These are phyloP conservation scores for Lerista edwardsae DNA, from an alignment of 2,797 vertebrate genomes.

Conservation along the genomic window DNA sequence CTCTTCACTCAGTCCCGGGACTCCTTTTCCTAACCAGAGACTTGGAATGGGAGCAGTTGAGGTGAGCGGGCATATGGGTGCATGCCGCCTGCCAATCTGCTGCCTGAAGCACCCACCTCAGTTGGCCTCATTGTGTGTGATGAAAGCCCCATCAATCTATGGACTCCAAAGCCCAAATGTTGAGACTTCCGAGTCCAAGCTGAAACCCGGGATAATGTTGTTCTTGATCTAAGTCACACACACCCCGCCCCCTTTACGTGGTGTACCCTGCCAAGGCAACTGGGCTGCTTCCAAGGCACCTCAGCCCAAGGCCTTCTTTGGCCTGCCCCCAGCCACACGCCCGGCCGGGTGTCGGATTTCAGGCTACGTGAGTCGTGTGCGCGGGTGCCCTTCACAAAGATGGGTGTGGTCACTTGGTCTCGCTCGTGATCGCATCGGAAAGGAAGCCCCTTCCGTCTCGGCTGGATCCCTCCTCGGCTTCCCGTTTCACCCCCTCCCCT, in stretches of 20 bases:
- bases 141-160: background rate
- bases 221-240: background rate
- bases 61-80: too few relatives aligned
- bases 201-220: background rate
- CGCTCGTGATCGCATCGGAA: background rate
- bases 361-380: background rate
- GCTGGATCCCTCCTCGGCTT: too few relatives aligned
- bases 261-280: background rate
- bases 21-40: too few relatives aligned
- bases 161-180: too few relatives aligned
- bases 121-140: too few relatives aligned
- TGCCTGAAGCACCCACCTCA: too few relatives aligned
- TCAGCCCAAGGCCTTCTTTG: background rate
- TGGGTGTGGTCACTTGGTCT: conserved; percentile 19
- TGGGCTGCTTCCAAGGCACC: background rate
- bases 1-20: too few relatives aligned
- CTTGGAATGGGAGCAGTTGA: too few relatives aligned
- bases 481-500: too few relatives aligned
- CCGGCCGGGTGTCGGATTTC: background rate
- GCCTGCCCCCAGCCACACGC: background rate
- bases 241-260: too few relatives aligned
- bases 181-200: background rate
- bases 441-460: background rate
- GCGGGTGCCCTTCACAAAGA: background rate
- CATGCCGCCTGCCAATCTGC: too few relatives aligned